Evolutionary conservation across 2,797 vertebrate species (phyloP), one percentile per base, ranked within the genome.

Genomic region (Hafferia zeledoni): DNA sequence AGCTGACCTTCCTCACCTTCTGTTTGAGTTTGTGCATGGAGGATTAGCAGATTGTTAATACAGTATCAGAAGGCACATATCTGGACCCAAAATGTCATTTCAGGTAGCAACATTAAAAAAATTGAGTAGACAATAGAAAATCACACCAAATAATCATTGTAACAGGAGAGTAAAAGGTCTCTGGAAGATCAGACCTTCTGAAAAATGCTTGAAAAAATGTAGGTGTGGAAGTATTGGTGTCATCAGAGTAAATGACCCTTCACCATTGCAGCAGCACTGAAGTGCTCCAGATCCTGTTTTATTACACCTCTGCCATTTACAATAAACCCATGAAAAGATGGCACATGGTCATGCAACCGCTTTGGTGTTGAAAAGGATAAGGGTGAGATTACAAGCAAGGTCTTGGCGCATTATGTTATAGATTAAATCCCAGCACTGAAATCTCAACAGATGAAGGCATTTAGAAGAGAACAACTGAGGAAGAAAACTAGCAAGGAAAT

Each of bases 351-450:
- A 70, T 7, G 6, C 30, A 75, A 46, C 27, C 17, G 5, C 57
- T 43, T 78, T 22, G 41, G n/a, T 55, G 57, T 37, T 55, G n/a
- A 46, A 44, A 64, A 74, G 57, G n/a, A 24, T 59, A 72, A 64
- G 13, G 24, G 20, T 0, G 0, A 81, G 25, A 76, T 55, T 55
- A 65, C n/a, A 44, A 59, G 31, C 2, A 9, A 83, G 16, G 39
- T 43, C 65, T 89, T 71, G 41, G 8, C 37, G 39, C 46, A 20
- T 56, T 79, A 71, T 84, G 33, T 27, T 90, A 23, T 31, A 4
- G 30, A 31, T 60, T 56, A 71, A 82, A 68, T 70, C 37, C 53
- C 4, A 1, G n/a, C 23, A 41, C 25, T 2, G 5, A 78, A 78
- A 57, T 75, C 67, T 49, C 60, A 60, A 64, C 41, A 79, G 46